Conservation (phyloP, 2,888 invertebrate genomes). For the Dicyrtomina minuta region DNA sequence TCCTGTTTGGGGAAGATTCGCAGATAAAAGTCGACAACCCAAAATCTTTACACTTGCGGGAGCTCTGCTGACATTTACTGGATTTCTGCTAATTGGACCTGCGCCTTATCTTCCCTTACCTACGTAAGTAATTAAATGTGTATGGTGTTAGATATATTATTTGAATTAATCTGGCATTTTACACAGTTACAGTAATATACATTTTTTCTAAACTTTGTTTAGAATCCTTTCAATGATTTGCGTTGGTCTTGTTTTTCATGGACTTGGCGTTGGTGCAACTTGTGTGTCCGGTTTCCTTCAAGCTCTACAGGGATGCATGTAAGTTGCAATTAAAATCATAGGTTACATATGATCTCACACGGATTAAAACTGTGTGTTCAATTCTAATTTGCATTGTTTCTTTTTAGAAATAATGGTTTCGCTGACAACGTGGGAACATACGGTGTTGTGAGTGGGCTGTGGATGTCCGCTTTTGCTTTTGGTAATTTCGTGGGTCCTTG, state of each 20-base stretch:
- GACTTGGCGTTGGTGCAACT: too few relatives aligned
- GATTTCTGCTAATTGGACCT: conserved; percentile 77
- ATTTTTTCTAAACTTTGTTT: not conserved
- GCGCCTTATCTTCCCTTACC: conserved; percentile 71
- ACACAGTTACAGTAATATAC: not conserved
- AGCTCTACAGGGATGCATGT: conserved; percentile 77
- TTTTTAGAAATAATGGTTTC: conserved; percentile 67
- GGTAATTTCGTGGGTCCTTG: conserved; percentile 45
- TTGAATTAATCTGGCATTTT: not conserved
- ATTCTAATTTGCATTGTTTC: not conserved
- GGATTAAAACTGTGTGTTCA: too few relatives aligned
- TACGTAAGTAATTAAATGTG: conserved; percentile 57
- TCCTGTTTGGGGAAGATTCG: conserved; percentile 77
- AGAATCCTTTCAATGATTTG: not conserved
- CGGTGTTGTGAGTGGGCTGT: conserved; percentile 83
- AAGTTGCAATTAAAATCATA: conserved; percentile 72
- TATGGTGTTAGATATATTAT: not conserved
- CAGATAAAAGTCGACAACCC: conserved; percentile 69
- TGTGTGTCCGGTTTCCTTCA: conserved; percentile 77
- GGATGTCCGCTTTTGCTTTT: conserved; percentile 77
- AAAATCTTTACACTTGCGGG: conserved; percentile 70
- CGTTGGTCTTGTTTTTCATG: not conserved
- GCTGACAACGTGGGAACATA: conserved; percentile 84
- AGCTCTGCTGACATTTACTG: conserved; percentile 66
- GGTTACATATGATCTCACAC: not conserved